Evolutionary conservation across 2,888 invertebrate genomes (phyloP), one percentile per base, ranked within the genome.

Genomic region (Drosophila pseudotakahashii): DNA sequence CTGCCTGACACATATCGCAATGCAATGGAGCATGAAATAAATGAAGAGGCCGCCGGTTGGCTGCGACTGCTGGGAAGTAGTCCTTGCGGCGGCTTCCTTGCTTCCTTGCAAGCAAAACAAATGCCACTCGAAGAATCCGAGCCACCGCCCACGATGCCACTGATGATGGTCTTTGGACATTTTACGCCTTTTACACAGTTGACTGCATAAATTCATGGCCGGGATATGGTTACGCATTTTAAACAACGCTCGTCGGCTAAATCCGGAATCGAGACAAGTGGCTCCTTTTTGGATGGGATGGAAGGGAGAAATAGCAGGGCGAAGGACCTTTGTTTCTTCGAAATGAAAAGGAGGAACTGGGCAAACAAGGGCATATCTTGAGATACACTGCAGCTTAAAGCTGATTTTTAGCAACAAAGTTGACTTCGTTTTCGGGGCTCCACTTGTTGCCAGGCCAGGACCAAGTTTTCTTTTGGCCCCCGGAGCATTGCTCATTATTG

Each of bases 11-110:
- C 82, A 87, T 89, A 82, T 84, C 78, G 73, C 62, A 78, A 83
- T 83, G 88, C 89, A 80, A 80, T 89, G 77, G 78, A 88, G 80
- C 89, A 77, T 88, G 76, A 83, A 83, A 85, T 88, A 88, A 88
- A 86, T 77, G 79, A 78, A 79, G 75, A 79, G 76, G 52, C 57
- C 54, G 59, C 32, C 41, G 71, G 41, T 41, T 36, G 53, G 52
- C 34, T 51, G 51, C 61, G 23, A 47, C 60, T 26, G 54, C 26
- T 30, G 50, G 13, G 52, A 50, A 52, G 48, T 39, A 52, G 50
- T 51, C 47, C 48, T 54, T 62, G 62, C 44, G 50, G 58, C 52
- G 47, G 51, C 23, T 67, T 64, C 19, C 69, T 59, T 57, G 51
- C 23, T 67, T 64, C 19, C 69, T 59, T 57, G 62, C 61, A 73